Evolutionary conservation across 2,113 vertebrate genomes (phyloP), one percentile per base, ranked within the genome.

Genomic region (Limnothrissa miodon): DNA sequence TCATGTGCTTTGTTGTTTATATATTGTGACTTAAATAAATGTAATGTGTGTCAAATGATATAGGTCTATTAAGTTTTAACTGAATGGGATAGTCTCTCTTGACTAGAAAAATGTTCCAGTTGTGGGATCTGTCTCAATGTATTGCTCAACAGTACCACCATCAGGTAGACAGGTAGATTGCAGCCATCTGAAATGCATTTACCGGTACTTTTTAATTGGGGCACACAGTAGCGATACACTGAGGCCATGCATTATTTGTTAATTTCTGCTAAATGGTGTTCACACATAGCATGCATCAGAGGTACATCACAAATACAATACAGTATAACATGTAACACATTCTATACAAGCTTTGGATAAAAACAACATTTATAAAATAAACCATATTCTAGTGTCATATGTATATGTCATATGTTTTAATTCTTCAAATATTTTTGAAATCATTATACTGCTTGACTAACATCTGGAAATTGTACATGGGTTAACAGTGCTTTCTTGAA

Each of bases 121-220:
- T 42, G 2, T n/a, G n/a, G n/a, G n/a, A 42, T 42, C 6, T 74
- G 25, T 78, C 39, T 59, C 19, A 46, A 45, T 42, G 45, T 51
- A 25, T 56, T 81, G 81, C 45, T 51, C 45, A 45, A 39, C 13
- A 25, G 23, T 39, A 42, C 83, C 87, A 84, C 39, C 83, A 70
- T 45, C 23, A 79, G 82, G 62, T 78, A 80, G 53, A 62, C 25
- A 82, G 45, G 78, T 48, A 39, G 82, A 80, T 66, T 84, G 78
- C 82, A 84, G 51, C 29, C 80, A 44, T 59, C 9, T 62, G 45
- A 59, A 80, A 33, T 36, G 42, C 5, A 19, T 33, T 29, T 6
- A 42, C n/a, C n/a, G n/a, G n/a, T n/a, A n/a, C 1, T 33, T 17
- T 74, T 74, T 74, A 74, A 74, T 74, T 5, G 13, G 66, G 19